Conservation (phyloP, 1,140 invertebrate species). For the Psix sp. region DNA sequence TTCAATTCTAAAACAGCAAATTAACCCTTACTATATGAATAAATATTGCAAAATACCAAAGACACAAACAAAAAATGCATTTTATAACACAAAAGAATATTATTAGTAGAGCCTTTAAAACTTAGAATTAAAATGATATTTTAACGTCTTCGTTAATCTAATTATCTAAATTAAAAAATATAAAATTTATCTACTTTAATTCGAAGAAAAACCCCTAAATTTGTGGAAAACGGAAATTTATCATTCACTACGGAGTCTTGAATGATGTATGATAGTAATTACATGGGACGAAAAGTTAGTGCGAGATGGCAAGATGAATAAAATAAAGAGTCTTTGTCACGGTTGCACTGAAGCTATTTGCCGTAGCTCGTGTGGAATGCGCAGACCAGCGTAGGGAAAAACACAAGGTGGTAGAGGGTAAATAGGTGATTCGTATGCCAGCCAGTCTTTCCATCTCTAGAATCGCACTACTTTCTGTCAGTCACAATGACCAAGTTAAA, state of each 20-base stretch:
- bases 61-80: too few relatives aligned
- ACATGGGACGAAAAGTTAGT: constrained; percentile 25
- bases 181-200: too few relatives aligned
- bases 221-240: constrained; percentile 6
- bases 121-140: too few relatives aligned
- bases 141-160: too few relatives aligned
- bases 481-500: constrained; percentile 73
- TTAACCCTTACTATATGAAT: too few relatives aligned
- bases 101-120: too few relatives aligned
- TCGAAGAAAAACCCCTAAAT: too few relatives aligned
- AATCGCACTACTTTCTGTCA: constrained; percentile 74
- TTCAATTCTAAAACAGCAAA: too few relatives aligned
- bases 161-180: background rate
- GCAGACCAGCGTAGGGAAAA: constrained; percentile 66
- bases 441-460: constrained; percentile 73
- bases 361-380: constrained; percentile 43
- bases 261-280: constrained; percentile 49
- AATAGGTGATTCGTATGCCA: constrained; percentile 75
- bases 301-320: constrained; percentile 51
- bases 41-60: too few relatives aligned
- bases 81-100: too few relatives aligned
- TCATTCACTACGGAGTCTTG: constrained; percentile 12
- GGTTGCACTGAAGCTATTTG: constrained; percentile 47
- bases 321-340: constrained; percentile 58
- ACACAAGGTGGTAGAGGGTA: constrained; percentile 65